Base-by-base conservation (phyloP, 1,140 invertebrate genomes). In the Apis cerana region DNA sequence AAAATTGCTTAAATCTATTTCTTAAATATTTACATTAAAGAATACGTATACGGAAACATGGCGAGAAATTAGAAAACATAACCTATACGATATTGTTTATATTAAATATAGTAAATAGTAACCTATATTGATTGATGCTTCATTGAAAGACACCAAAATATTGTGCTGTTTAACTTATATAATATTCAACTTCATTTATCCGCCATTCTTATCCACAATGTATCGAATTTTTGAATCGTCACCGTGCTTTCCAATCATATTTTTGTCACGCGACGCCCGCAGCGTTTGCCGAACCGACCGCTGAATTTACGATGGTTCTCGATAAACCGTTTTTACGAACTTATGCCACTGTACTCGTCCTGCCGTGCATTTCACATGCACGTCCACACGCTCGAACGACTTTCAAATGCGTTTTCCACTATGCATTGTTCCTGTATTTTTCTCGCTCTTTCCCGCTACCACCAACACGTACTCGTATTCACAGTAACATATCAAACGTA, bases 401-500 rank as follows among this genome's bases (percentile, higher is more conserved):
- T 82, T 82, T 85, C 83, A 72, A 87, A 87, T 65, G 74, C 85
- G 76, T 88, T 85, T 87, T 85, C 82, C 83, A 82, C n/a, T 69
- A 33, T 48, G 69, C 70, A 87, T 88, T 72, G 78, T 87, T 84
- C 68, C 48, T 67, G 13, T 58, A 56, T 83, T 61, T 87, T 76
- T 68, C 83, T 75, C 71, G 21, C 82, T 68, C 69, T 43, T 71
- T 27, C 17, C 52, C 54, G 7, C 23, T 58, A n/a, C 13, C 58
- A 3, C n/a, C 11, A 13, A 56, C 17, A 19, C 33, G 15, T 21
- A 15, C 43, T 0, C 17, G 19, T 33, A 4, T 17, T 43, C 27
- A 23, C 15, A 48, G 50, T 54, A n/a, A 70, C 21, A 21, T 11
- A 8, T 33, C 33, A 48, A 21, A 48, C 43, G 12, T 68, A 52